Conservation (phyloP, 35 echinoderm and acorn worm genomes). For the Diadema setosum region DNA sequence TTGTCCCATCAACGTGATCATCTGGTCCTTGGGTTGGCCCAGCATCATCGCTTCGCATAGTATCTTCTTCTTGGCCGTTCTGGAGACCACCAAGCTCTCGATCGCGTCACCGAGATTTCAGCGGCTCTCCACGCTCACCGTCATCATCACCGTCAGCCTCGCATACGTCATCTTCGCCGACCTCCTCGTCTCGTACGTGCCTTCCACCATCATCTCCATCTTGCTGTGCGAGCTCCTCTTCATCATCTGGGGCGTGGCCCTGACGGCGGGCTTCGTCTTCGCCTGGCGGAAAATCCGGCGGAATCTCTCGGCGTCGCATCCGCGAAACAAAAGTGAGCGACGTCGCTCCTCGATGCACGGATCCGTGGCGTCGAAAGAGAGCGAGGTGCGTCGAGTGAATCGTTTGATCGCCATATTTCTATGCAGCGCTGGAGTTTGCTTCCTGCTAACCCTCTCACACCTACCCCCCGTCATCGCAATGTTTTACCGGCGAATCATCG, state of each 20-base stretch:
- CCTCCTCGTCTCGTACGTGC: slow-evolving; percentile 41
- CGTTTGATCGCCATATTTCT: slow-evolving; percentile 10
- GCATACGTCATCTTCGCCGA: slow-evolving; percentile 36
- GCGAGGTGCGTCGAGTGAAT: slow-evolving; percentile 15
- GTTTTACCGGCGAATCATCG: background rate
- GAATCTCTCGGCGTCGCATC: slow-evolving; percentile 15
- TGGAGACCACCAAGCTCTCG: slow-evolving; percentile 42
- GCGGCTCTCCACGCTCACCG: background rate
- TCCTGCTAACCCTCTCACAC: background rate
- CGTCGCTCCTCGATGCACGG: background rate
- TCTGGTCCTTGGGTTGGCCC: slow-evolving; percentile 69
- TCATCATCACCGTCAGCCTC: slow-evolving; percentile 5
- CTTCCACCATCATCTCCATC: background rate
- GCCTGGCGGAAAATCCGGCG: slow-evolving; percentile 38
- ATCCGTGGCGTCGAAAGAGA: background rate
- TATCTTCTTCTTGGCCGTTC: slow-evolving; percentile 34
- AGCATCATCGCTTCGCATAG: slow-evolving; percentile 23
- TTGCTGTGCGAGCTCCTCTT: slow-evolving; percentile 51
- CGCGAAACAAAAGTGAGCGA: background rate
- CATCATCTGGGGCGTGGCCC: slow-evolving; percentile 30
- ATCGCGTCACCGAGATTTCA: slow-evolving; percentile 45
- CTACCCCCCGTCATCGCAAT: background rate
- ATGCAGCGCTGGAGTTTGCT: background rate
- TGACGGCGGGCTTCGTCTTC: slow-evolving; percentile 10
- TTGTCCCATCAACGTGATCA: slow-evolving; percentile 32